Base-by-base conservation (phyloP, 2,113 vertebrate genomes). In the Peromyscus maniculatus region DNA sequence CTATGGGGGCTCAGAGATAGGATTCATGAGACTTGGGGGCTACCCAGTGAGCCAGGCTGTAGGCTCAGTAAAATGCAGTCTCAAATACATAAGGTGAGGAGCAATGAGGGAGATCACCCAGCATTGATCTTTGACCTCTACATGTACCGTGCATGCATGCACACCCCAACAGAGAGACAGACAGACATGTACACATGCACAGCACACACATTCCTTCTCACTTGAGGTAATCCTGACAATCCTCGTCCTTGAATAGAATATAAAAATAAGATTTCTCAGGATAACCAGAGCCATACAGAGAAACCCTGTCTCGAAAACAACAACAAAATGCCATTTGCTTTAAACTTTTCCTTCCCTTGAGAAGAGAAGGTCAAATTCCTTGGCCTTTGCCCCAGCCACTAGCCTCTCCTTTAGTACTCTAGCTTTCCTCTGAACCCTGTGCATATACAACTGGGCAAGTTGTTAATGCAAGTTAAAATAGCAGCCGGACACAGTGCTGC, bases 281-380 rank as follows among this genome's bases (percentile, higher is more conserved):
- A n/a, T 36, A 71, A 33, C 36, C 69, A n/a, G 33, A 16, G 16
- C 16, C n/a, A 8, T n/a, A n/a, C 36, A 72, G 36, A 72, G 66
- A 67, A 67, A 67, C 66, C 28, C 28, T 67, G 66, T 13, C 28
- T 67, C 28, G 28, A 33, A 36, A 17, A 71, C 16, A n/a, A n/a
- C 17, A 72, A n/a, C 17, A 72, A 19, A 71, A 17, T 72, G 1
- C 9, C 26, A 33, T 55, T 66, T 57, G 15, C 24, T 95, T 88
- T 80, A 39, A 93, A 43, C 9, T 62, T 97, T 72, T 52, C 43
- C 39, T 71, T 87, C 39, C 24, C 22, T 49, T 69, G 49, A 78
- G 19, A 92, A 78, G 64, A 89, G 28, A 91, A 72, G 71, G 31
- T 52, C 75, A 88, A 86, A 89, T 93, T 93, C 46, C 83, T 28